A percentile compares a stretch with the other conserved stretches of the same genome.
Evolutionary conservation across 2,888 invertebrate species (phyloP).

Genomic region (Scaptomyza tumidula): DNA sequence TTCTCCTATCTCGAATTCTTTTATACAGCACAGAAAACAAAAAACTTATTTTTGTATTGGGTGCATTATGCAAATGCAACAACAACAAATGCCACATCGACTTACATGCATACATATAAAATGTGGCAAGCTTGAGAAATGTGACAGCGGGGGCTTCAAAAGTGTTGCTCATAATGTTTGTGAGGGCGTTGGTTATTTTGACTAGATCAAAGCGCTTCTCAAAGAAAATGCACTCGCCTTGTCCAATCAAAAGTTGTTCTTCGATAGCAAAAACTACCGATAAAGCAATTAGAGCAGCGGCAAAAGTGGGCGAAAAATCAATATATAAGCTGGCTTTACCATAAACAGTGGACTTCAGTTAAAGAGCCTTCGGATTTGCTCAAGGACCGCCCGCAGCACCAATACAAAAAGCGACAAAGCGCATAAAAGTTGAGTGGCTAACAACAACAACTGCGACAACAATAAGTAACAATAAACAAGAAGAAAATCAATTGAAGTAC

Average conservation of each 20-base stretch:
- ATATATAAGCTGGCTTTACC: slow-evolving; percentile 34
- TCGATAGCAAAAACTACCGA: slow-evolving; percentile 8
- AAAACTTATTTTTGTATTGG: slow-evolving; percentile 9
- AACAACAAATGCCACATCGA: slow-evolving; percentile 22
- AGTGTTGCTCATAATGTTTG: slow-evolving; percentile 10
- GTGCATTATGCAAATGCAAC: slow-evolving; percentile 69
- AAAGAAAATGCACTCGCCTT: slow-evolving; percentile 20
- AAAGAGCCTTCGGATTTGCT: slow-evolving; percentile 14
- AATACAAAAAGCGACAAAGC: slow-evolving; percentile 63
- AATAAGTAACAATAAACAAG: slow-evolving; percentile 69
- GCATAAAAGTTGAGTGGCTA: slow-evolving; percentile 52
- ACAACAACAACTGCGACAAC: slow-evolving; percentile 19
- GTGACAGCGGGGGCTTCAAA: neutral
- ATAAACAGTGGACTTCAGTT: slow-evolving; percentile 7
- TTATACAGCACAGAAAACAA: neutral
- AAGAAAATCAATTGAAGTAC: slow-evolving; percentile 76
- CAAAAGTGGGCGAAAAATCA: slow-evolving; percentile 30
- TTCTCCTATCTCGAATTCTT: slow-evolving; percentile 29
- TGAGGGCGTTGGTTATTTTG: slow-evolving; percentile 24
- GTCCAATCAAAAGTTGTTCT: slow-evolving; percentile 9
- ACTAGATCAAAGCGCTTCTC: slow-evolving; percentile 17
- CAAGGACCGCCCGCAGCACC: slow-evolving; percentile 41
- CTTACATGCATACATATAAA: slow-evolving; percentile 6
- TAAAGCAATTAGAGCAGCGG: slow-evolving; percentile 46
- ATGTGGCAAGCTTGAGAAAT: slow-evolving; percentile 11